Base-by-base conservation (phyloP, 2,113 vertebrate genomes). In the Tiliqua scincoides region DNA sequence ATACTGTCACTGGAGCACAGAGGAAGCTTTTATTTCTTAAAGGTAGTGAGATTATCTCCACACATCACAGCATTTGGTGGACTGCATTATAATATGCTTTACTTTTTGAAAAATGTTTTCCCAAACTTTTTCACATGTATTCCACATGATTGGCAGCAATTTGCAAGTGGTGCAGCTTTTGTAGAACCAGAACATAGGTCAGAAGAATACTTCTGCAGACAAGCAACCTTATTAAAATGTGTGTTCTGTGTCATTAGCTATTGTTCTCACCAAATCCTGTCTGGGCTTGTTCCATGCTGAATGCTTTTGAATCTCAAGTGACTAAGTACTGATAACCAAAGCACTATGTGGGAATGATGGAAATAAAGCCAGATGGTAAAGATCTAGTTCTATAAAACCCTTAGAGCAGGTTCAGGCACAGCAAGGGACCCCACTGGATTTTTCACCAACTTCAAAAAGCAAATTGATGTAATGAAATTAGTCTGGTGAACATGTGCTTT, bases 241-340 rank as follows among this genome's bases (percentile, higher is more conserved):
- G 20, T 90, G 74, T 67, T 85, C 1, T 0, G 80, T 70, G 65
- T 70, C n/a, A 10, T 1, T 0, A 82, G 63, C 62, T 80, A 43
- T 21, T 25, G 52, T 76, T 83, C 43, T 75, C 20, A 71, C 21
- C 54, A 85, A 2, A 30, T 4, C 43, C 68, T 83, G 75, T 63
- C 78, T 52, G 21, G 73, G 65, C 72, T 62, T 89, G 78, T 37
- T 62, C 32, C 18, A 71, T 79, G 62, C 67, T 91, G 91, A 86
- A 88, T 30, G 21, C 9, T 71, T 88, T n/a, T 54, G 82, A 71
- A 54, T 78, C 54, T 90, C 73, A 74, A 6, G 11, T 57, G 61
- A 77, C 43, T 25, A 18, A 88, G 65, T 57, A n/a, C 84, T 18
- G n/a, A 35, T 81, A 79, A 37, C 17, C 48, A 18, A 75, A 82